Base-by-base conservation (phyloP, 2,113 vertebrate species). In the Sceloporus undulatus region DNA sequence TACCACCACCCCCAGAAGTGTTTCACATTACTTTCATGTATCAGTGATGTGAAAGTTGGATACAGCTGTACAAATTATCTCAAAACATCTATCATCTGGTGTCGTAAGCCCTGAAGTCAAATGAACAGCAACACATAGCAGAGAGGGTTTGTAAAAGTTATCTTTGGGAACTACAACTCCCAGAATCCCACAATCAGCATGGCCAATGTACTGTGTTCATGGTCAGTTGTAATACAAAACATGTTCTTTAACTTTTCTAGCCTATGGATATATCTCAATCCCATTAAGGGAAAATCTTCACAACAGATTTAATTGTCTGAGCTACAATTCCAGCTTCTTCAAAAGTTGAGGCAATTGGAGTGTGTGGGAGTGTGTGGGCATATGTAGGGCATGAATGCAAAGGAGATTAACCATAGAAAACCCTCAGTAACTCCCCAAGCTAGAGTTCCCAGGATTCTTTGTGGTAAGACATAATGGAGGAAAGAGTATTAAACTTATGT, bases 51-150 rank as follows among this genome's bases (percentile, higher is more conserved):
- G 27, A 14, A 0, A 84, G 54, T n/a, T 87, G 3, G 79, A 84
- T 65, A 52, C 85, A 88, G 52, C 74, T 91, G 75, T 65, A 85
- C 0, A 78, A 86, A 87, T 76, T 66, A 79, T 83, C 89, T 70
- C 48, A 82, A 68, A 82, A 85, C 11, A 77, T 11, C 9, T 83
- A 83, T 78, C 56, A 70, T 71, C 25, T 88, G 68, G 89, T 59
- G 87, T 75, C 82, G 52, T 87, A 77, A 70, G 9, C 16, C 19
- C 16, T 82, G 68, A 0, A 0, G 65, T 74, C 83, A 86, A 65
- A 93, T 48, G 14, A 92, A 70, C 38, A 76, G 74, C 78, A 79
- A 91, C 3, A 59, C 56, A 59, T 7, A 59, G 56, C 9, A 62
- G 59, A 62, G 18, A 18, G 18, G 59, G 59, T 62, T 14, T 62